Percentiles rank a stretch among this genome's conserved stretches.
These are phyloP conservation scores for Diadegma fenestrale DNA, from an alignment of 2,888 invertebrate species.

Conservation along the genomic window DNA sequence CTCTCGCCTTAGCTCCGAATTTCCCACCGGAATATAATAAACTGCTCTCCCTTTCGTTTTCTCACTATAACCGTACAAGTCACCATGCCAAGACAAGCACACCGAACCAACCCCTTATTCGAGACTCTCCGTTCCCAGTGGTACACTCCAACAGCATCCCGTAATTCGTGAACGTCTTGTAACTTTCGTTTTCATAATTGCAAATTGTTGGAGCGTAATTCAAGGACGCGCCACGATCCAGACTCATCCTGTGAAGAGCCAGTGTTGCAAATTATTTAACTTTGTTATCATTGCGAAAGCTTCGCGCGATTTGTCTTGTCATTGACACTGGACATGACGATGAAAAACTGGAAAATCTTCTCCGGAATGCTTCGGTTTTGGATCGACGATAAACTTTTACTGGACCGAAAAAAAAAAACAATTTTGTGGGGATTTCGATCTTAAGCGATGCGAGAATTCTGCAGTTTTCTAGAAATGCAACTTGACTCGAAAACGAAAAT, in stretches of 20 bases:
- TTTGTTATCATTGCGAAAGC: neutral
- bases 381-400: neutral
- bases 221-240: conserved; percentile 26
- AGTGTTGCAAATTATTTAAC: neutral
- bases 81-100: conserved; percentile 44
- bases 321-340: neutral
- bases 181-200: conserved; percentile 75
- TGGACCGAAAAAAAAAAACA: too few relatives aligned
- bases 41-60: conserved; percentile 61
- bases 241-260: conserved; percentile 37
- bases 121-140: conserved; percentile 40
- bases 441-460: neutral
- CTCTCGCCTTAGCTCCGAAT: conserved; percentile 62
- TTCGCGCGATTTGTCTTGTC: neutral
- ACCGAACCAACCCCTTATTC: conserved; percentile 47
- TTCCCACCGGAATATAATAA: conserved; percentile 72
- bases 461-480: neutral
- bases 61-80: conserved; percentile 29
- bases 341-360: neutral
- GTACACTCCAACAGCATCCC: conserved; percentile 42
- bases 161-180: conserved; percentile 72
- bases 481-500: neutral
- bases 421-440: too few relatives aligned
- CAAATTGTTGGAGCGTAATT: conserved; percentile 69
- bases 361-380: neutral